Base-by-base conservation (phyloP, 2,888 invertebrate species). In the Latheticus oryzae region DNA sequence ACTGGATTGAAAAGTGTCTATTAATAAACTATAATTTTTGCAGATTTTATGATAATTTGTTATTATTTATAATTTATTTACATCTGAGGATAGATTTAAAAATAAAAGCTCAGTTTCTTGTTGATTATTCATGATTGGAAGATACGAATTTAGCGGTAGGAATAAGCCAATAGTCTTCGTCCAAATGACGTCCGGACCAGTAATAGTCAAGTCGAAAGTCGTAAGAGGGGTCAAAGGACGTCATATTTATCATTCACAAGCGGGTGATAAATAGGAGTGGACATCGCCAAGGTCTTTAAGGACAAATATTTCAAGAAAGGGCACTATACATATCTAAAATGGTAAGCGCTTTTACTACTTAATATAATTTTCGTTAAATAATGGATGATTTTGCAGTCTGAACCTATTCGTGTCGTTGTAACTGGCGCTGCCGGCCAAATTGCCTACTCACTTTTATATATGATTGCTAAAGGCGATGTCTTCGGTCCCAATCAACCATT, bases 391-490 rank as follows among this genome's bases (percentile, higher is more conserved):
- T 83, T 84, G 56, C 78, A 91, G 90, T 82, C 85, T 72, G 87
- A 89, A 79, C 92, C 96, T 75, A 90, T 97, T 73, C 89, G 88
- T 81, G 95, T 98, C 64, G 90, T 96, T 58, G 92, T 99, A 17
- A 99, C 98, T 48, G 99, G 99, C 60, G 99, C 99, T 69, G 99
- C 98, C 58, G 99, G 99, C 9, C 99, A 99, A 82, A 99, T 99
- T 69, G 97, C 96, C 58, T 99, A 99, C 79, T 97, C 97, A 1
- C 82, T 99, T 32, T 82, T 99, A 7, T 95, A 95, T 76, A 93
- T 95, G 81, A 86, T 99, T 66, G 95, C 95, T 7, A 95, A 95
- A 71, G 99, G 98, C 58, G 91, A 94, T 77, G 96, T 97, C 0
- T 98, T 98, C 78, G 98, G 98, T 17, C 83, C 84, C 40, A 83